Conservation (phyloP, 1,140 invertebrate species). For the Monochamus saltuarius region DNA sequence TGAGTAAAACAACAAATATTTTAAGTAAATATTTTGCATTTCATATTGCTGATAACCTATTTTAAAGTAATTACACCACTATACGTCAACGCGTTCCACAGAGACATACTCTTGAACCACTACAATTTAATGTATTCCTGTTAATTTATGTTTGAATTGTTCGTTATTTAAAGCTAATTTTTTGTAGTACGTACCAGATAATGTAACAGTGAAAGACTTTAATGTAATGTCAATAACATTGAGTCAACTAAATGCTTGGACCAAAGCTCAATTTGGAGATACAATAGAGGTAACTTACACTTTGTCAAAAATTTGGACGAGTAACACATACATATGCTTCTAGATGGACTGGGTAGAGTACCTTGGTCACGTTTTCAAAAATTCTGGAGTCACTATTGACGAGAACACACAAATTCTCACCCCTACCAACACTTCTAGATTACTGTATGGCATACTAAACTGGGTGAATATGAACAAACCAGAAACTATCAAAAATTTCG, state of each 20-base stretch:
- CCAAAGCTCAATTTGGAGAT: constrained; percentile 31
- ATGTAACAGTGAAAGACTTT: constrained; percentile 11
- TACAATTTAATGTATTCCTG: too few relatives aligned
- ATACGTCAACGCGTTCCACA: too few relatives aligned
- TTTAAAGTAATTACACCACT: too few relatives aligned
- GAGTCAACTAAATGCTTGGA: constrained; percentile 42
- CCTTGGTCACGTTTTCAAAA: constrained; percentile 30
- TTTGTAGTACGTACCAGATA: constrained; percentile 30
- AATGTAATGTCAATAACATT: constrained; percentile 23
- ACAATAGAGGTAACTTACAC: constrained; percentile 25
- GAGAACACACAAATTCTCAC: constrained; percentile 30
- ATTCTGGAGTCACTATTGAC: constrained; percentile 31
- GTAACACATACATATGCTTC: constrained; percentile 22
- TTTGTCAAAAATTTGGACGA: constrained; percentile 6
- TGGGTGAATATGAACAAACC: constrained; percentile 33
- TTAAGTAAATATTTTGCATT: too few relatives aligned
- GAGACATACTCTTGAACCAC: too few relatives aligned
- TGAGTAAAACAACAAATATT: too few relatives aligned
- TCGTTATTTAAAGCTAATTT: too few relatives aligned
- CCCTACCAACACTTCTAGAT: constrained; percentile 2
- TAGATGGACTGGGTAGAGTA: constrained; percentile 47
- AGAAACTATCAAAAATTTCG: constrained; percentile 42
- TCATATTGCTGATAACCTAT: too few relatives aligned
- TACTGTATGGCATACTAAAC: constrained; percentile 40
- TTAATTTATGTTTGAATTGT: too few relatives aligned